phyloP scores from a whole-genome alignment of 2,113 vertebrate species.

The Syngnathoides biaculeatus region DNA sequence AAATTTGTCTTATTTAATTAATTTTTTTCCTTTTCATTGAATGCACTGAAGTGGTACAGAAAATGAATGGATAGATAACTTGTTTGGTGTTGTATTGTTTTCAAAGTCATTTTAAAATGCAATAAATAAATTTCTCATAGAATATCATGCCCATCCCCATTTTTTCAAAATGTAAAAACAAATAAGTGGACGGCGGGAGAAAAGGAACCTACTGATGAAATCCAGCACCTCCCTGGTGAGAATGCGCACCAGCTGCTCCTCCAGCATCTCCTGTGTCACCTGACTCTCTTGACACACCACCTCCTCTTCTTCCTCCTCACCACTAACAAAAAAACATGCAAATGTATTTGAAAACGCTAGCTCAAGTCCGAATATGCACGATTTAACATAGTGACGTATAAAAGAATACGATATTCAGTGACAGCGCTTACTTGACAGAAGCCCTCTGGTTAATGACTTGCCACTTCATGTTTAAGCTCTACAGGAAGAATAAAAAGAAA shows the following conservation, averaged over 20 bases:
- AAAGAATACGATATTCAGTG: neutral
- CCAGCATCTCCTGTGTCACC: slow-evolving; percentile 92
- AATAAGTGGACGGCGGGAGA: neutral
- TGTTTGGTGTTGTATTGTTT: no score
- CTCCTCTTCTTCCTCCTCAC: slow-evolving; percentile 73
- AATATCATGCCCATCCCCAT: neutral
- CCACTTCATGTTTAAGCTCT: slow-evolving; percentile 93
- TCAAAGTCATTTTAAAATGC: no score
- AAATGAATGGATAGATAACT: no score
- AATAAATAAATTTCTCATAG: neutral
- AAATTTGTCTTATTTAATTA: no score
- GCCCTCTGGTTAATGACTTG: slow-evolving; percentile 88
- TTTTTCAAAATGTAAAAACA: neutral
- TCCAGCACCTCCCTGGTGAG: slow-evolving; percentile 93
- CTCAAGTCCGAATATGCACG: neutral
- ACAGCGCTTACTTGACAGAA: slow-evolving; percentile 76
- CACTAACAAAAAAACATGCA: slow-evolving; percentile 39
- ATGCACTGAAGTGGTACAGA: no score
- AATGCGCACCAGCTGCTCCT: slow-evolving; percentile 87
- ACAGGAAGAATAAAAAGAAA: slow-evolving; percentile 37
- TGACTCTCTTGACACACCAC: slow-evolving; percentile 81
- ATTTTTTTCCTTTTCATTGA: no score
- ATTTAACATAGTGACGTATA: neutral
- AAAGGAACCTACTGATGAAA: slow-evolving; percentile 80
- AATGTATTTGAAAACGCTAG: neutral